Evolutionary conservation across 2,797 vertebrate species (phyloP).

Genomic region (Falco rusticolus): DNA sequence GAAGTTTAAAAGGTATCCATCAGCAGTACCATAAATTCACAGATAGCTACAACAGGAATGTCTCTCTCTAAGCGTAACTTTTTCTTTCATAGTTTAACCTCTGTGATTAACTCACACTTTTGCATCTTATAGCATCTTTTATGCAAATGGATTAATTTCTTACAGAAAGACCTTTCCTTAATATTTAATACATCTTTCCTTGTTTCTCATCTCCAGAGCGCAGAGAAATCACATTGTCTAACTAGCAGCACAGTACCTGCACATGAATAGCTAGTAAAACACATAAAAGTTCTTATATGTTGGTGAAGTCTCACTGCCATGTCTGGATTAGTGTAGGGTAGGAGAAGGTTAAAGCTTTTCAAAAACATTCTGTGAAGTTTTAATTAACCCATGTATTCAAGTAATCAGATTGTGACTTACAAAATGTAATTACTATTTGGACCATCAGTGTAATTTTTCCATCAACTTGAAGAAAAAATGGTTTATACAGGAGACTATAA

Average conservation of each 20-base stretch:
- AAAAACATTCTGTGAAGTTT: constrained; percentile 4
- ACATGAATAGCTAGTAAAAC: not conserved
- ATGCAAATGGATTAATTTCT: constrained; percentile 61
- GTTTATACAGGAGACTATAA: constrained; percentile 60
- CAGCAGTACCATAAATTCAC: constrained; percentile 66
- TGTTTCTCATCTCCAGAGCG: not conserved
- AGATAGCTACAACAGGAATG: constrained; percentile 57
- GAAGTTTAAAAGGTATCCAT: constrained; percentile 71
- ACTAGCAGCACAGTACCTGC: not conserved
- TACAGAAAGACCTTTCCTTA: constrained; percentile 54
- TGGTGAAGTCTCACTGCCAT: not conserved
- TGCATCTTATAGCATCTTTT: constrained; percentile 56
- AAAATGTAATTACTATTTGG: constrained; percentile 55
- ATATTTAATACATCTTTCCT: constrained; percentile 61
- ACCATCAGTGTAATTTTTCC: constrained; percentile 50
- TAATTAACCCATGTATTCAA: constrained; percentile 34
- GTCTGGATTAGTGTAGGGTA: constrained; percentile 18
- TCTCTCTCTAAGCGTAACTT: constrained; percentile 44
- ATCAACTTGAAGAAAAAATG: constrained; percentile 47
- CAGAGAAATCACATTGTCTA: not conserved
- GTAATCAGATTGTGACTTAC: constrained; percentile 30
- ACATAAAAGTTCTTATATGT: not conserved
- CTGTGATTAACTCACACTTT: constrained; percentile 56
- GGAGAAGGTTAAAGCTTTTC: constrained; percentile 25
- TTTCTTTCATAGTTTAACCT: constrained; percentile 41